Percentiles rank a stretch among this genome's conserved stretches.
Evolutionary conservation across 2,888 invertebrate species (phyloP).

Genomic region (Oligia fasciuncula): DNA sequence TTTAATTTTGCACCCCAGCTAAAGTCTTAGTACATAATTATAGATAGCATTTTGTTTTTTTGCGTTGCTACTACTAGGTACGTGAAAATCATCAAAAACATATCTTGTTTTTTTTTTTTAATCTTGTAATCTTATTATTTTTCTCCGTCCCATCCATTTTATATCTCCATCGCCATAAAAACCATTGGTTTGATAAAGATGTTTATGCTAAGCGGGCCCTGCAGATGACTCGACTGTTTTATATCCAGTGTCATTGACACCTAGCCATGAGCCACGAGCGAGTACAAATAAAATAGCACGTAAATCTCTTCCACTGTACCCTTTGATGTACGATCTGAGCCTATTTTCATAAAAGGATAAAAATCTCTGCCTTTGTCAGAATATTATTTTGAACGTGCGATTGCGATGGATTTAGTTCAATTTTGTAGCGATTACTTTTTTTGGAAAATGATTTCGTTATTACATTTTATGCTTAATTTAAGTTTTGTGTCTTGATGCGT

Average conservation of each 20-base stretch:
- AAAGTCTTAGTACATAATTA: neutral
- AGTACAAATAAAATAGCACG: constrained; percentile 51
- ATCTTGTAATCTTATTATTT: neutral
- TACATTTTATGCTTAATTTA: neutral
- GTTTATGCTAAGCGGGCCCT: constrained; percentile 62
- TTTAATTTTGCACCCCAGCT: neutral
- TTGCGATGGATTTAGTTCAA: neutral
- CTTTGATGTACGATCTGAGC: constrained; percentile 66
- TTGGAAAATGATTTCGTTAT: neutral
- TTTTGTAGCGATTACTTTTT: constrained; percentile 4
- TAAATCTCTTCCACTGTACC: constrained; percentile 62
- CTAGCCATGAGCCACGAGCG: constrained; percentile 13
- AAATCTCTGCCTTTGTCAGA: constrained; percentile 34
- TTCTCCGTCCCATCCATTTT: neutral
- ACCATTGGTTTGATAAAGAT: constrained; percentile 48
- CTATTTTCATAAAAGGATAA: constrained; percentile 54
- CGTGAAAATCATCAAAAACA: neutral
- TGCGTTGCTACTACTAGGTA: neutral
- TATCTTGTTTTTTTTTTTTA: neutral
- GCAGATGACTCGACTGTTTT: constrained; percentile 56
- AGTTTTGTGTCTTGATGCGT: neutral
- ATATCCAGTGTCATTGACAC: constrained; percentile 67
- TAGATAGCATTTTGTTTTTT: neutral
- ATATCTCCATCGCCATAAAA: constrained; percentile 16
- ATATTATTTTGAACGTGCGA: constrained; percentile 15